Base-by-base conservation (phyloP, 1,140 invertebrate species). In the Berghia stephanieae region DNA sequence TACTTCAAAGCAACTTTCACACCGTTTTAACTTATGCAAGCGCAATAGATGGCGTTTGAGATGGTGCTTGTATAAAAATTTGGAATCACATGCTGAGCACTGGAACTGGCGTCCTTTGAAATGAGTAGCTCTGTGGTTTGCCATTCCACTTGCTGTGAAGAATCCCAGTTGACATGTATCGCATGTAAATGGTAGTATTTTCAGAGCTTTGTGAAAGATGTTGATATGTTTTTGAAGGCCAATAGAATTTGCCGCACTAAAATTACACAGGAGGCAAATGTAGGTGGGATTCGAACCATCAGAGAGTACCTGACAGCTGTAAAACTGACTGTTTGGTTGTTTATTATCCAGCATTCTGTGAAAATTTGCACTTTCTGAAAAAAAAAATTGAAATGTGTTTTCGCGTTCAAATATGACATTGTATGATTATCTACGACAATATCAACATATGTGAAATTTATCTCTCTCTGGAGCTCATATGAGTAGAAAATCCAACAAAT, bases 31-130 rank as follows among this genome's bases (percentile, higher is more conserved):
- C 42, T 75, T 75, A 31, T 75, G 72, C 3, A 75, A 52, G 44
- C 52, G 18, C 8, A 63, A 24, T 63, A 63, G 52, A 63, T 75
- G 72, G 6, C 72, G 52, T 34, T 75, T 75, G 8, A 75, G 31
- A 75, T 75, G 72, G 63, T 75, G 72, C 27, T 75, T 75, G 42
- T 75, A 63, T 3, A 63, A 27, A 63, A 75, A 75, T 42, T 63
- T 75, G 27, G 3, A 75, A 24, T 57, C 72, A 42, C 72, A 75
- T 24, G 49, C 44, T 72, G 42, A 52, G 63, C 72, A 75, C 2
- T 34, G n/a, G 44, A 38, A 63, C 36, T 75, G 60, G n/a, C 72
- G 52, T 27, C 72, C 72, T 4, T n/a, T 40, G 34, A 55, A 60
- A 43, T 75, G 72, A 60, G 55, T 63, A 3, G 36, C 52, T 31